A percentile compares a stretch with the other conserved stretches of the same genome.
These are phyloP conservation scores for Mobula birostris DNA, from an alignment of 2,113 vertebrate species.

Conservation along the genomic window DNA sequence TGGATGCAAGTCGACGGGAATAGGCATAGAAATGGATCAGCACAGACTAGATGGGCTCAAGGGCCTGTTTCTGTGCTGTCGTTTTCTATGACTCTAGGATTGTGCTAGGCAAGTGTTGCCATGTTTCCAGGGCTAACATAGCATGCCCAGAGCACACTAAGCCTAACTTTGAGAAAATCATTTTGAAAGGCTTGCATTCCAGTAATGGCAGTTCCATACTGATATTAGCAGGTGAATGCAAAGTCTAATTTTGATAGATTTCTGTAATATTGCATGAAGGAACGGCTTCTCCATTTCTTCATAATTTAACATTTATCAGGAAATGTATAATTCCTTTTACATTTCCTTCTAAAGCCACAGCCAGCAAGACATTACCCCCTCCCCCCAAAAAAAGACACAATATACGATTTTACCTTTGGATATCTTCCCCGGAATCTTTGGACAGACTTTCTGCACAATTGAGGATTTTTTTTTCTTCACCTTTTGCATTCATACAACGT, in stretches of 20 bases:
- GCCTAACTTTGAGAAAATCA: no score
- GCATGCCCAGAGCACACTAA: no score
- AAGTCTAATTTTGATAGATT: not conserved
- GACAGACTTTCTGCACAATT: not conserved
- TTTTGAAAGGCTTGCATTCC: no score
- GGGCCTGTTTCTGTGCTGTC: no score
- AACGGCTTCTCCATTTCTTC: not conserved
- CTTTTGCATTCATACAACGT: constrained; percentile 7
- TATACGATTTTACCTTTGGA: not conserved
- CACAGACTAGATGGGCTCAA: no score
- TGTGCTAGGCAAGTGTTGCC: no score
- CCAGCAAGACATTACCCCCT: not conserved
- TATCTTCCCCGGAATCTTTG: constrained; percentile 5
- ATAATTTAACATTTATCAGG: constrained; percentile 1
- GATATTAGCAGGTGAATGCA: not conserved
- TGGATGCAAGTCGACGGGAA: no score
- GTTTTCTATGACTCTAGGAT: no score
- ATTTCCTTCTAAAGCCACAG: not conserved
- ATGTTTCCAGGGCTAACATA: no score
- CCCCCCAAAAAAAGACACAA: not conserved
- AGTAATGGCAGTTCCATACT: not conserved
- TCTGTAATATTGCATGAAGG: not conserved
- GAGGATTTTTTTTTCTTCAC: not conserved
- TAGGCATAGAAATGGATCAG: no score
- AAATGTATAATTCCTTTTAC: not conserved